phyloP scores from a whole-genome alignment of 2,888 invertebrate genomes.

The Steinernema scapterisci region DNA sequence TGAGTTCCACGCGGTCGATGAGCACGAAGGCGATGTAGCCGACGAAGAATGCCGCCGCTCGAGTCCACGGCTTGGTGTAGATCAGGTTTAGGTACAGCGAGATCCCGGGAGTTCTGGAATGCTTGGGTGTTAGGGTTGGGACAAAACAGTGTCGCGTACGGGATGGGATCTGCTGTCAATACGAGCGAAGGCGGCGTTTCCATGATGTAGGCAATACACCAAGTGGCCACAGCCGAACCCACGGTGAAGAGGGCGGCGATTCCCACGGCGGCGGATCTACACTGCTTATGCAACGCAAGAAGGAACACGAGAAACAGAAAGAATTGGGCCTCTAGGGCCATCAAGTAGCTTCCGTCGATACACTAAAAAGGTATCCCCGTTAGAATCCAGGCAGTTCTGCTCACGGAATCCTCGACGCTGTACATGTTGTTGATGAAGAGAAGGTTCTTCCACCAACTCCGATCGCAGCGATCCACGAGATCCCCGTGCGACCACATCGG shows the following conservation, averaged over 20 bases:
- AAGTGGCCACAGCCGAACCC: neutral
- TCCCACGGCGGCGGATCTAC: neutral
- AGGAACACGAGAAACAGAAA: slow-evolving; percentile 51
- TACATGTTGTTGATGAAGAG: slow-evolving; percentile 67
- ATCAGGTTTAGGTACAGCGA: slow-evolving; percentile 12
- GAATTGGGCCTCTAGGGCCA: slow-evolving; percentile 64
- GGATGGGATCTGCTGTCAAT: neutral
- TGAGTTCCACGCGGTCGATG: slow-evolving; percentile 34
- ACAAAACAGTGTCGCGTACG: neutral
- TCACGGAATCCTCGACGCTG: slow-evolving; percentile 56
- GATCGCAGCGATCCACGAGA: slow-evolving; percentile 53
- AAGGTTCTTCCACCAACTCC: slow-evolving; percentile 65
- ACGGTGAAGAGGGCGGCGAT: slow-evolving; percentile 18
- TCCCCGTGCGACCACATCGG: slow-evolving; percentile 67
- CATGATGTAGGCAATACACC: slow-evolving; percentile 37
- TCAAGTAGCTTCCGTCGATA: slow-evolving; percentile 61
- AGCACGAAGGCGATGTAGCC: slow-evolving; percentile 50
- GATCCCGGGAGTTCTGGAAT: neutral
- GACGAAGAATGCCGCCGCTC: slow-evolving; percentile 44
- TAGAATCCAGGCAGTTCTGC: neutral
- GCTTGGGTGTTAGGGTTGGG: neutral
- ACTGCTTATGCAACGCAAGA: slow-evolving; percentile 37
- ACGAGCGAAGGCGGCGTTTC: slow-evolving; percentile 42
- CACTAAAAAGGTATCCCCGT: slow-evolving; percentile 49
- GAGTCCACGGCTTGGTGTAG: slow-evolving; percentile 33